Evolutionary conservation across 2,797 vertebrate genomes (phyloP).

Genomic region (Sciurus carolinensis): DNA sequence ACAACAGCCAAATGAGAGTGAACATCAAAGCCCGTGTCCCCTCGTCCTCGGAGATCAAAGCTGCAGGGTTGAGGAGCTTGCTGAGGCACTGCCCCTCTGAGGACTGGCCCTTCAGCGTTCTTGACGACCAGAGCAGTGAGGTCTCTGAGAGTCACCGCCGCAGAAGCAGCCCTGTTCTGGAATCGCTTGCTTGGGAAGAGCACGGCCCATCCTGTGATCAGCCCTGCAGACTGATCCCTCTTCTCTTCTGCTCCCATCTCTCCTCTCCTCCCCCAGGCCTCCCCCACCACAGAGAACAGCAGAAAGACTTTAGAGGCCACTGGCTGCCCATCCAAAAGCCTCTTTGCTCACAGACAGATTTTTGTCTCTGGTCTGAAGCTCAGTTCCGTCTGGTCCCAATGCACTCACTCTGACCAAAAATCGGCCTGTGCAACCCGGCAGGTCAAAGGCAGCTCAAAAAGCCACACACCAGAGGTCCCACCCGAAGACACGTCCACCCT

Average conservation of each 20-base stretch:
- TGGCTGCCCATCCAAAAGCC: not conserved
- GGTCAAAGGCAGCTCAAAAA: not conserved
- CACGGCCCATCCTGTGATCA: accelerated
- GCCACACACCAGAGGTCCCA: not conserved
- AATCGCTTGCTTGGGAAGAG: not conserved
- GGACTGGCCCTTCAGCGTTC: accelerated
- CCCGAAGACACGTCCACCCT: not conserved
- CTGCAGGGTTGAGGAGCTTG: not conserved
- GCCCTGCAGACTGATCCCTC: no score
- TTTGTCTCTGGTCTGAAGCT: not conserved
- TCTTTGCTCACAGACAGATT: not conserved
- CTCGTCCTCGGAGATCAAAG: conserved; percentile 56
- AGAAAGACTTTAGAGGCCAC: not conserved
- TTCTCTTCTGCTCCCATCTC: not conserved
- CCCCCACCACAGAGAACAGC: not conserved
- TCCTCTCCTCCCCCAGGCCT: not conserved
- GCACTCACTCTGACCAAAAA: not conserved
- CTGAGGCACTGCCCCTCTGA: not conserved
- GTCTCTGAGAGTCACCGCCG: not conserved
- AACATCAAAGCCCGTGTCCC: conserved; percentile 12
- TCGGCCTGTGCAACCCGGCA: accelerated
- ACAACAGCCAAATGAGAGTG: not conserved
- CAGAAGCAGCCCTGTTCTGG: not conserved
- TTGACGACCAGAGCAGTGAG: not conserved
- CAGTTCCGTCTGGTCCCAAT: accelerated